phyloP scores from a whole-genome alignment of 2,888 invertebrate species.

The Cantharis rufa region DNA sequence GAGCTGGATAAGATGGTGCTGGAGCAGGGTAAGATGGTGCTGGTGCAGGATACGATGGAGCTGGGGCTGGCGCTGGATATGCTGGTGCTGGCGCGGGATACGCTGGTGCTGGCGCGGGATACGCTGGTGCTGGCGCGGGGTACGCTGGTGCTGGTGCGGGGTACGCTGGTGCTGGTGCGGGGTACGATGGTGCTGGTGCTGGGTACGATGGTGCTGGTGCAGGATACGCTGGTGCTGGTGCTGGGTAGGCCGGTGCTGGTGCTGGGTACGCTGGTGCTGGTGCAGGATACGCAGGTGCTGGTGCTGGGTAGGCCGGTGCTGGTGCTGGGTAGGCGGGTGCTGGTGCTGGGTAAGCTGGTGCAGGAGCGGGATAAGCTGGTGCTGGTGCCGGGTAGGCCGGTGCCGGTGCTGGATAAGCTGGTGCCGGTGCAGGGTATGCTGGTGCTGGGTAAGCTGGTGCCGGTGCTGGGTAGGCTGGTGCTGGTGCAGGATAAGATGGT shows the following conservation, averaged over 20 bases:
- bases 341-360: constrained; percentile 1
- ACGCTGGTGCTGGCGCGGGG: constrained; percentile 30
- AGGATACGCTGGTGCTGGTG: constrained; percentile 1
- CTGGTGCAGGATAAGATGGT: not conserved
- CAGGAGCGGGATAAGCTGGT: not conserved
- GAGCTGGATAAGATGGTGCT: constrained; percentile 14
- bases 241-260: constrained; percentile 33
- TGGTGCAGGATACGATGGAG: constrained; percentile 14
- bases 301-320: constrained; percentile 1
- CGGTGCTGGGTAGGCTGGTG: not conserved
- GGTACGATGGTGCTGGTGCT: not conserved
- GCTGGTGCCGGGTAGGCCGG: constrained; percentile 1
- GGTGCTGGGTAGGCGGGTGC: constrained; percentile 31
- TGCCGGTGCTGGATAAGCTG: constrained; percentile 15
- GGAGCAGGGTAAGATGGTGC: constrained; percentile 2
- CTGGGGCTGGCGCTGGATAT: constrained; percentile 28
- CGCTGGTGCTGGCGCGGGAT: constrained; percentile 7
- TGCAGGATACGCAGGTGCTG: not conserved
- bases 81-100: constrained; percentile 17
- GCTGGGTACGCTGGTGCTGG: constrained; percentile 31
- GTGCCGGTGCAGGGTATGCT: constrained; percentile 32
- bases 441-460: constrained; percentile 21
- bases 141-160: constrained; percentile 27
- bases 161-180: constrained; percentile 10
- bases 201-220: not conserved